Base-by-base conservation (phyloP, 2,797 vertebrate genomes). In the Helicolenus hilgendorfi region DNA sequence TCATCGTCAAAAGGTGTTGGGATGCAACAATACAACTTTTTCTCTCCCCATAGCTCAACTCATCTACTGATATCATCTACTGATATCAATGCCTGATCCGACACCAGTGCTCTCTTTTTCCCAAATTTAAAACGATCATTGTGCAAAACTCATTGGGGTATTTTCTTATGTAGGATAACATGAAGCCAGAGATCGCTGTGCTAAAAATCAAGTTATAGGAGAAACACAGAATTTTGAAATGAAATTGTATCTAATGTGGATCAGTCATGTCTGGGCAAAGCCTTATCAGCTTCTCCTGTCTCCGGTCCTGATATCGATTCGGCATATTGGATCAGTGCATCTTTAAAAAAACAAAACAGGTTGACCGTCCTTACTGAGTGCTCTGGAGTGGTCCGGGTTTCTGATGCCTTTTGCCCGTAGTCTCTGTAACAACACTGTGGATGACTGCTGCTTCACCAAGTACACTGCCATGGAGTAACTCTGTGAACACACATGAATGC, bases 391-490 rank as follows among this genome's bases (percentile, higher is more conserved):
- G 96, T 99, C 99, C 4, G 99, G 99, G 96, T 99, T 99, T 95
- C 99, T 98, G 96, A 99, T 99, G 84, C 99, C 99, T 97, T 99
- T 99, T 18, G 98, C 98, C 85, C 99, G 98, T 94, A 99, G 98
- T 95, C 99, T 98, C 97, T 99, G 99, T 92, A 99, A 93, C 89
- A 99, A 96, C 82, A 99, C 98, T 13, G 98, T 98, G 79, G 99
- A 99, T 24, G 99, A 98, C 94, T 99, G 98, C 97, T 99, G 99
- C 96, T 99, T 99, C 91, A 99, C 99, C 92, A 99, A 96, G 96
- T 99, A 99, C 58, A 99, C 99, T 1, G 99, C 99, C 99, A 99
- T 98, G 82, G 99, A 99, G 96, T 99, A 99, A 96, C 98, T 99
- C 99, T 99, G 96, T 26, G 87, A 94, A 96, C 91, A 91, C 63